Conservation (phyloP, 2,888 invertebrate species). For the Onthophagus sagittarius region DNA sequence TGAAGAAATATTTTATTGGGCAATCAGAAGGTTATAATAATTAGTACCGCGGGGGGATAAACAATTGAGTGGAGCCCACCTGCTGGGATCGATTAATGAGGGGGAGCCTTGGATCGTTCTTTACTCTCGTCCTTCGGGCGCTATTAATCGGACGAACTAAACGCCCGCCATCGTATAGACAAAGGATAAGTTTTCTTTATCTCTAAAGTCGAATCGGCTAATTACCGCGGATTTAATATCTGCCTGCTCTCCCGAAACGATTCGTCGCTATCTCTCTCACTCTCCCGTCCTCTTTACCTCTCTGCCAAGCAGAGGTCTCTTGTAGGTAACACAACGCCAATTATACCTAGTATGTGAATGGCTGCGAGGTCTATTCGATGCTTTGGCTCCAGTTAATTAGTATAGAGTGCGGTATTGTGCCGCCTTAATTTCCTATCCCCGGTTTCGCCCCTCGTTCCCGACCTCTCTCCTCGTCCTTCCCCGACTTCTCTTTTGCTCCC, state of each 20-base stretch:
- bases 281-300: too few species aligned
- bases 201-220: background rate
- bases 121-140: background rate
- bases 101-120: background rate
- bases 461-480: background rate
- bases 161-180: background rate
- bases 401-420: constrained; percentile 19
- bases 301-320: background rate
- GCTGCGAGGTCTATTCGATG: constrained; percentile 19
- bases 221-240: background rate
- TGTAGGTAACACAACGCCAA: constrained; percentile 20
- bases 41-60: background rate
- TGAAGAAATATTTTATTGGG: background rate
- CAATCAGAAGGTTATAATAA: background rate
- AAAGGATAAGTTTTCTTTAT: background rate
- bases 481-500: background rate
- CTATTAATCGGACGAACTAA: background rate
- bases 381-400: constrained; percentile 22
- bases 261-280: background rate
- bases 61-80: background rate
- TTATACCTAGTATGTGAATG: constrained; percentile 19
- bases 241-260: background rate
- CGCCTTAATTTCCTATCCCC: constrained; percentile 13
- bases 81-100: background rate
- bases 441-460: background rate